Base-by-base conservation (phyloP, 2,797 vertebrate species). In the Bradypodion ventrale region DNA sequence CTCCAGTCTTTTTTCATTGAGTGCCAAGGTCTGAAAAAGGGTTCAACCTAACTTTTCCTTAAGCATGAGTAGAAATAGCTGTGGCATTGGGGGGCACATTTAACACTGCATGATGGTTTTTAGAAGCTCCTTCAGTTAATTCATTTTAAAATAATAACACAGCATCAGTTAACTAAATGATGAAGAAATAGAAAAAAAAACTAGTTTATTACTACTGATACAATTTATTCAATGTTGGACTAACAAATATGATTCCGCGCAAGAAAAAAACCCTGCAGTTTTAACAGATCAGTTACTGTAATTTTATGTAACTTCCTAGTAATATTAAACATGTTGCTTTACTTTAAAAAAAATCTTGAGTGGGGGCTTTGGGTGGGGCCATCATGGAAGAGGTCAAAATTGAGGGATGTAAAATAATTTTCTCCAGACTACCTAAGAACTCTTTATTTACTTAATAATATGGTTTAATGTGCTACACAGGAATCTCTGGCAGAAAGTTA, bases 401-500 rank as follows among this genome's bases (percentile, higher is more conserved):
- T 75, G 73, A 46, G 23, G 37, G 62, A 32, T n/a, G 10, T 42
- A 9, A 49, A 52, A 4, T 21, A 16, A 25, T 7, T 44, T 25
- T 27, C 35, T 83, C 16, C 5, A 23, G 16, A 29, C 32, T 72
- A 15, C 15, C 23, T 1, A 69, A 37, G 46, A 73, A 9, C 23
- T 68, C 15, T 13, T 69, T 46, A 37, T 42, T 72, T 27, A 23
- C 56, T 37, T 73, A 12, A 49, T 82, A 32, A 4, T 7, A 7
- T 69, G 72, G 27, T 66, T 37, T 83, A 27, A 59, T 76, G 35
- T 75, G 10, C 35, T 69, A 60, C 13, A 76, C 32, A 99, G 98
- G 93, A 95, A 94, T 88, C 92, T 99, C 29, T 99, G 98, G 98
- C 96, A 96, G 72, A 96, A 97, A 0, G 98, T 99, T 90, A 99